Base-by-base conservation (phyloP, 2,888 invertebrate genomes). In the Lithophane socia region DNA sequence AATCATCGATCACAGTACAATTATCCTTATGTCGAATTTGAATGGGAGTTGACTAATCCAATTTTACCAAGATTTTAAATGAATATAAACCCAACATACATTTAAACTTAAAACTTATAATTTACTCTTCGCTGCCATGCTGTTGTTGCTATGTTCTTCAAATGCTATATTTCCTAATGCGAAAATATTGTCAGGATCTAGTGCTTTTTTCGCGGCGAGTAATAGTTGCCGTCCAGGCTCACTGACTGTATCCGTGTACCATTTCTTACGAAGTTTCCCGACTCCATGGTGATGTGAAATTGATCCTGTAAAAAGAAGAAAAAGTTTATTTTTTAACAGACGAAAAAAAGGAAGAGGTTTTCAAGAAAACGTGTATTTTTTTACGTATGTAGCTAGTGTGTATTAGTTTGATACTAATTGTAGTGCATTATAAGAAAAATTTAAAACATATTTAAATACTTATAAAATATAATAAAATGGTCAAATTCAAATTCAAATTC, bases 251-350 rank as follows among this genome's bases (percentile, higher is more conserved):
- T 97, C 96, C 9, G 97, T 96, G 93, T 99, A 98, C 98, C 99
- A 99, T 89, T 98, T 98, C 87, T 98, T 98, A 29, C 99, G 97
- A 77, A 98, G 97, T 94, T 99, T 99, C 0, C 99, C 99, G 21
- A 99, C 98, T 0, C 99, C 99, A 93, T 99, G 99, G 94, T 99
- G 99, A 95, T 99, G 99, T 0, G 99, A 99, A 87, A 99, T 97
- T 85, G 99, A 99, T 37, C 97, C 97, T 97, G 92, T 37, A 37
- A 37, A 37, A 37, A 37, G 4, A 37, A 5, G 3, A 37, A 37
- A 37, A 37, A 37, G 37, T 4, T 37, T 37, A 37, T 0, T 37
- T 37, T 3, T 37, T 37, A 37, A 37, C 5, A 0, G 37, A 37
- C 37, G 5, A 37, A 37, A 37, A 37, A 37, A 4, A 37, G 37